These are phyloP conservation scores for Drosophila ananassae DNA, from an alignment of 1,140 invertebrate species.

Conservation along the genomic window DNA sequence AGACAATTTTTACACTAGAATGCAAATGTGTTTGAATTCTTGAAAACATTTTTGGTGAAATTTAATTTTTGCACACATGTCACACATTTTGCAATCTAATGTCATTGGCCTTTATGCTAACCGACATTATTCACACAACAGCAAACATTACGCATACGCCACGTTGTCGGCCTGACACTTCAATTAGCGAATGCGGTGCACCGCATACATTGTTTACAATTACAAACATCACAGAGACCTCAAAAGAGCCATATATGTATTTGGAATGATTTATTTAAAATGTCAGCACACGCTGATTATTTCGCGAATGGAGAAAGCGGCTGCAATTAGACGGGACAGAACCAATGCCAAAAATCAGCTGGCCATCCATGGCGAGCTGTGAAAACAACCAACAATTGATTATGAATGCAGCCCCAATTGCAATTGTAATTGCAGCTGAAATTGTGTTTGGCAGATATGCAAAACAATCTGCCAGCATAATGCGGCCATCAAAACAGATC, in stretches of 20 bases:
- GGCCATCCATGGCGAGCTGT: not conserved
- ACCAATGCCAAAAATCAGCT: constrained; percentile 8
- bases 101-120: constrained; percentile 11
- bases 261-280: constrained; percentile 59
- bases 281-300: constrained; percentile 58
- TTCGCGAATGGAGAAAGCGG: constrained; percentile 44
- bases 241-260: not conserved
- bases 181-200: constrained; percentile 58
- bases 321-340: constrained; percentile 51
- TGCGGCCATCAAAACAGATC: constrained; percentile 36
- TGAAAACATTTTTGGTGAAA: not conserved
- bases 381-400: constrained; percentile 24
- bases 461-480: constrained; percentile 23
- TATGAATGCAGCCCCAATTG: constrained; percentile 41
- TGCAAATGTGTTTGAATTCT: not conserved
- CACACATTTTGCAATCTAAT: constrained; percentile 23
- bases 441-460: constrained; percentile 32
- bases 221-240: constrained; percentile 34
- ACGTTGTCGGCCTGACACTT: constrained; percentile 28
- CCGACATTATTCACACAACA: constrained; percentile 5
- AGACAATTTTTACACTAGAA: not conserved
- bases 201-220: constrained; percentile 54
- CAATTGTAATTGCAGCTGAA: constrained; percentile 32
- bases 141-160: constrained; percentile 51
- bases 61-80: constrained; percentile 3